phyloP scores from a whole-genome alignment of 2,888 invertebrate genomes.

The Capitulum mitella region DNA sequence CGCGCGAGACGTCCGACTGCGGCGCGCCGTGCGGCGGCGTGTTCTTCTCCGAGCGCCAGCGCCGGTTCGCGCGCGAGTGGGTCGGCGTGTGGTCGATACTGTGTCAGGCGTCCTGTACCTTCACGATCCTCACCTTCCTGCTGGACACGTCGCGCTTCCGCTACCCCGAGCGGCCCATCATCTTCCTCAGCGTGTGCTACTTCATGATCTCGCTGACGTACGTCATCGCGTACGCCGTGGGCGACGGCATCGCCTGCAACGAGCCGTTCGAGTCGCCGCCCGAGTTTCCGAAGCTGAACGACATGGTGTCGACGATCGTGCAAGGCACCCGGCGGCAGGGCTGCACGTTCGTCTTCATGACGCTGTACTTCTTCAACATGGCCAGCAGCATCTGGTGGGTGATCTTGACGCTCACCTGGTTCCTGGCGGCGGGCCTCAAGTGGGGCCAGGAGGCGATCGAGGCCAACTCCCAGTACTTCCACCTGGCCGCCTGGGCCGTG shows the following conservation, averaged over 20 bases:
- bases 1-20: conserved; percentile 45
- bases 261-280: conserved; percentile 67
- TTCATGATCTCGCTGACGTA: conserved; percentile 86
- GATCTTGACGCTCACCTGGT: conserved; percentile 94
- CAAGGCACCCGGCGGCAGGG: conserved; percentile 36
- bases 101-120: conserved; percentile 88
- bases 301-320: conserved; percentile 36
- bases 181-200: conserved; percentile 94
- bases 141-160: conserved; percentile 74
- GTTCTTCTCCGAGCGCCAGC: conserved; percentile 84
- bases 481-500: conserved; percentile 90
- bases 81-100: conserved; percentile 93
- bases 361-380: conserved; percentile 98
- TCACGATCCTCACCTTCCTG: conserved; percentile 94
- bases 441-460: conserved; percentile 98
- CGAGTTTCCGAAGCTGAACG: conserved; percentile 32
- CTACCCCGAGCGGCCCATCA: conserved; percentile 96
- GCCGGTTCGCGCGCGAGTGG: conserved; percentile 91
- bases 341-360: conserved; percentile 88
- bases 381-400: conserved; percentile 96
- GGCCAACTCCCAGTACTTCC: conserved; percentile 89
- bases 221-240: conserved; percentile 73
- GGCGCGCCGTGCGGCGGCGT: conserved; percentile 78
- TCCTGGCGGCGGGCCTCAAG: conserved; percentile 93
- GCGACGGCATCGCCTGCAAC: conserved; percentile 67